Evolutionary conservation across 2,888 invertebrate species (phyloP), one percentile per base, ranked within the genome.

Genomic region (Drosophila ustulata): DNA sequence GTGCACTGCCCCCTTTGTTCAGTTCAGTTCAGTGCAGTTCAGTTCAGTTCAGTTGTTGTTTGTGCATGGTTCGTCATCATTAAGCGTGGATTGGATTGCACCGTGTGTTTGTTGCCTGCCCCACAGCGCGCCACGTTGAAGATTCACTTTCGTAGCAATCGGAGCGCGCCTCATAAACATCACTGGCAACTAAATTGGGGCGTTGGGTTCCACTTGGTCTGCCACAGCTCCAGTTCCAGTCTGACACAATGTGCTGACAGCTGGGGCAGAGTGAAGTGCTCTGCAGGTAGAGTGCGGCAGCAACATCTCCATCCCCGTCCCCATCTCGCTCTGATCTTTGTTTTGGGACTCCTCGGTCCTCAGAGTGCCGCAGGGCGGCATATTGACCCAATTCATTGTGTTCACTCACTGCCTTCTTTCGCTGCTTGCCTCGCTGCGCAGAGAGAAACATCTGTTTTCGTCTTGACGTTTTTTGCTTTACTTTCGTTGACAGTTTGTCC

Each of bases 401-500:
- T 34, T 34, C 50, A 18, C 50, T 34, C 37, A 5, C 28, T 28
- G 28, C 28, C 18, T 18, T 28, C 28, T 28, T 30, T 5, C 30
- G 5, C 7, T 30, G 30, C 30, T 30, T 28, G 28, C 30, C 30
- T 41, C 11, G 23, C 13, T 11, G 43, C 18, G 39, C 6, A 58
- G 58, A 49, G 34, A 34, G 37, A 52, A 66, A 76, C 80, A 85
- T 78, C 73, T 87, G 82, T 79, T 75, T 63, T 67, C 39, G 7
- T 41, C 39, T 73, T 34, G 39, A 23, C 37, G 37, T 18, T 46
- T 25, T 49, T 51, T 25, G 75, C 74, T 81, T 85, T 85, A 83
- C 85, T 85, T 85, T 88, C 88, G 83, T 85, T 85, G 85, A 85
- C 85, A 88, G 85, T 79, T 85, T 74, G 69, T 69, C 46, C 76